Conservation (phyloP, 1,140 invertebrate species). For the Platorchestia sp. region DNA sequence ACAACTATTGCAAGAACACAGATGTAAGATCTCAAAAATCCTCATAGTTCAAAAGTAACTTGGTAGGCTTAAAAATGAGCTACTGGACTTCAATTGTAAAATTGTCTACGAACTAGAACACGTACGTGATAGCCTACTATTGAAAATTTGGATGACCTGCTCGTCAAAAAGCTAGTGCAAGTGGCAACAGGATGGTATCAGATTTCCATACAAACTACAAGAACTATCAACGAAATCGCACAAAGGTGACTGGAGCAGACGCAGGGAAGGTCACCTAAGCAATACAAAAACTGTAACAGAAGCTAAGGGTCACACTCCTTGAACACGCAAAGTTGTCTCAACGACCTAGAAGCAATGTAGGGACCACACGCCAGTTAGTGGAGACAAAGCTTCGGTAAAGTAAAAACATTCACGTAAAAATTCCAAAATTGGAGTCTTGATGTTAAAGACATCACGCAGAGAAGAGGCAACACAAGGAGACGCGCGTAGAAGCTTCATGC, state of each 20-base stretch:
- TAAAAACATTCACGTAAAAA: neutral
- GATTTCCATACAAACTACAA: neutral
- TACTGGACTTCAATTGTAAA: neutral
- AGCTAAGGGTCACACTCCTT: neutral
- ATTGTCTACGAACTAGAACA: neutral
- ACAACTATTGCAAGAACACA: too few species aligned
- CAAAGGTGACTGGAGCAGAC: neutral
- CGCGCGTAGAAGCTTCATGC: neutral
- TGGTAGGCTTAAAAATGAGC: neutral
- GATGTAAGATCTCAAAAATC: neutral
- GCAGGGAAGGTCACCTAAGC: neutral
- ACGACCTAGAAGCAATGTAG: neutral
- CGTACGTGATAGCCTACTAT: neutral
- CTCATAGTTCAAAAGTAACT: neutral
- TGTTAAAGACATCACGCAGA: slow-evolving; percentile 15
- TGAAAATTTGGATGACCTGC: neutral
- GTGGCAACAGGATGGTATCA: neutral
- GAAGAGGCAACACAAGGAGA: neutral
- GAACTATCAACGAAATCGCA: neutral
- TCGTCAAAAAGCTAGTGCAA: neutral
- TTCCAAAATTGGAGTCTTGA: neutral
- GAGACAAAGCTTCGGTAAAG: neutral
- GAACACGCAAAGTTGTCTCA: neutral
- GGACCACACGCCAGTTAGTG: neutral
- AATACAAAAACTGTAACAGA: neutral